phyloP scores from a whole-genome alignment of 2,888 invertebrate genomes.

The Craniophora ligustri region DNA sequence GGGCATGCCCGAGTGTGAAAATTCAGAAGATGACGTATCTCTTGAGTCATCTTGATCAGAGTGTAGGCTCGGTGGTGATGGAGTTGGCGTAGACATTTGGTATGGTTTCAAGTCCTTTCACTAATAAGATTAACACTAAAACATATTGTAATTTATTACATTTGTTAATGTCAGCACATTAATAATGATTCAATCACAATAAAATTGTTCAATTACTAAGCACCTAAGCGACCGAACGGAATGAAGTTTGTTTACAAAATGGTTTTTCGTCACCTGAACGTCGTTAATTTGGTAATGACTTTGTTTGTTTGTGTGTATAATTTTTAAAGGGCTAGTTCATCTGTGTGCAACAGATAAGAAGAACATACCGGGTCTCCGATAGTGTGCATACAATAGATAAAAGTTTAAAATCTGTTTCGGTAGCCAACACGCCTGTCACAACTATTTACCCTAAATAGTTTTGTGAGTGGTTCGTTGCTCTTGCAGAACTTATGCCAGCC shows the following conservation, averaged over 20 bases:
- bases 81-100: conserved; percentile 75
- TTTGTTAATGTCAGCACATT: conserved; percentile 40
- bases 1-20: conserved; percentile 59
- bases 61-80: conserved; percentile 73
- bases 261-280: conserved; percentile 84
- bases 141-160: conserved; percentile 15
- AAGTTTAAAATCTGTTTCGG: conserved; percentile 79
- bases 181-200: not conserved
- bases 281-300: conserved; percentile 87
- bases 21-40: conserved; percentile 71
- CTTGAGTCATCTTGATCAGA: conserved; percentile 72
- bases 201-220: conserved; percentile 58
- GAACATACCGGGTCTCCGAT: conserved; percentile 83
- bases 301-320: conserved; percentile 78
- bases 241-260: conserved; percentile 85
- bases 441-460: conserved; percentile 60
- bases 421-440: conserved; percentile 81
- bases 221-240: conserved; percentile 76
- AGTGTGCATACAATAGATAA: conserved; percentile 80
- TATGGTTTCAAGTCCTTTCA: conserved; percentile 25
- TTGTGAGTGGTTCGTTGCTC: not conserved
- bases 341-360: conserved; percentile 82
- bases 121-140: conserved; percentile 28
- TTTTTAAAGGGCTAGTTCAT: conserved; percentile 68
- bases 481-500: not conserved